Evolutionary conservation across 2,888 invertebrate species (phyloP), one percentile per base, ranked within the genome.

Genomic region (Chloroclystis v-ata): DNA sequence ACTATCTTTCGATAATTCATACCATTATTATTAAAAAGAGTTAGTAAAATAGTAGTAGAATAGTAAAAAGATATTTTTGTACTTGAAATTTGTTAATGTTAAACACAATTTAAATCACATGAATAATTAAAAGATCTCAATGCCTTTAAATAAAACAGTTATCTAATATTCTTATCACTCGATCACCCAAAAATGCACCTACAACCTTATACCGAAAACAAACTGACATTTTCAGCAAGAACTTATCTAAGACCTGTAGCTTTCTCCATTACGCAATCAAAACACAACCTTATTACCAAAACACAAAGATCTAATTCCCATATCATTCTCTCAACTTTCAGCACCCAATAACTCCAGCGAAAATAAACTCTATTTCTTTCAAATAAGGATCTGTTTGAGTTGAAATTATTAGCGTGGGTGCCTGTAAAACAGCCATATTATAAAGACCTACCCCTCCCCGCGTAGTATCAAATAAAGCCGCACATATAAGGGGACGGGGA

Each of bases 181-280:
- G n/a, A 8, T 10, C 11, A 12, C 8, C 42, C 32, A 54, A 33
- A 54, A 64, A 63, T 30, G 49, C 60, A 64, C 32, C 59, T 70
- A 54, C 69, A 14, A 7, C 60, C 20, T 61, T 78, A 20, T 71
- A 9, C 55, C 16, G n/a, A 37, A 42, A 54, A n/a, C 37, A 48
- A 56, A 55, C 59, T 52, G 70, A 75, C 76, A 71, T 72, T 83
- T 82, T 79, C 79, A 76, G 75, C 72, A 67, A 60, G 69, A 77
- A 78, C 72, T 76, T 78, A 82, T 77, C 73, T 78, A 75, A 77
- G 72, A 84, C 84, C 84, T 84, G 84, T 84, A 77, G 84, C 81
- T 82, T 78, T 80, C 59, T 66, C 49, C 37, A 44, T 24, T 1
- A 2, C 37, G 26, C 59, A 54, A 25, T 3, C 28, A 0, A 60